Percentiles rank a stretch among this genome's conserved stretches.
Evolutionary conservation across 2,797 vertebrate genomes (phyloP).

Genomic region (Arctocebus calabarensis): DNA sequence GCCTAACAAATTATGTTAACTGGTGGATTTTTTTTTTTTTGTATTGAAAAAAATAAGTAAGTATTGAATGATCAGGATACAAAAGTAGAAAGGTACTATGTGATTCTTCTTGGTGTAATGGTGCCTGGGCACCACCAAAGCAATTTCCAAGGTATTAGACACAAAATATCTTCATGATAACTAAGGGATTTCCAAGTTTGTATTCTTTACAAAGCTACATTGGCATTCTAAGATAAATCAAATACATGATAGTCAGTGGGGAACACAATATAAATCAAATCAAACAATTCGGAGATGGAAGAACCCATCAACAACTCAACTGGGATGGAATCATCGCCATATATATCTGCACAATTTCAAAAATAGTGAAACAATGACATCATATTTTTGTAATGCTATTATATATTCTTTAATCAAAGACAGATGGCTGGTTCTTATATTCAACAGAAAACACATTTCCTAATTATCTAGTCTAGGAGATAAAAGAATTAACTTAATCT

Average conservation of each 20-base stretch:
- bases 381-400: constrained; percentile 12
- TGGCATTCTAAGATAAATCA: constrained; percentile 3
- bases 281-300: background rate
- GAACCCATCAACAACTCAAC: background rate
- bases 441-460: constrained; percentile 59
- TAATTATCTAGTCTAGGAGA: constrained; percentile 65
- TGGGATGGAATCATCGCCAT: background rate
- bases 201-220: constrained; percentile 1
- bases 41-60: background rate
- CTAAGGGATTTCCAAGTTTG: background rate
- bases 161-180: background rate
- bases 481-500: constrained; percentile 73
- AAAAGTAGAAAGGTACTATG: background rate
- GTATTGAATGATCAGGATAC: background rate
- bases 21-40: background rate
- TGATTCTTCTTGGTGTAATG: background rate
- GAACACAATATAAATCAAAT: background rate
- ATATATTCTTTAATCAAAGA: constrained; percentile 45
- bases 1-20: background rate
- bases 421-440: constrained; percentile 60
- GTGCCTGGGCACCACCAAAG: background rate
- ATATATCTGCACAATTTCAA: constrained; percentile 35
- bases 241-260: background rate
- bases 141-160: background rate
- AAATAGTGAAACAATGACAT: background rate